phyloP scores from a whole-genome alignment of 2,888 invertebrate species.

The Cephus pulcher region DNA sequence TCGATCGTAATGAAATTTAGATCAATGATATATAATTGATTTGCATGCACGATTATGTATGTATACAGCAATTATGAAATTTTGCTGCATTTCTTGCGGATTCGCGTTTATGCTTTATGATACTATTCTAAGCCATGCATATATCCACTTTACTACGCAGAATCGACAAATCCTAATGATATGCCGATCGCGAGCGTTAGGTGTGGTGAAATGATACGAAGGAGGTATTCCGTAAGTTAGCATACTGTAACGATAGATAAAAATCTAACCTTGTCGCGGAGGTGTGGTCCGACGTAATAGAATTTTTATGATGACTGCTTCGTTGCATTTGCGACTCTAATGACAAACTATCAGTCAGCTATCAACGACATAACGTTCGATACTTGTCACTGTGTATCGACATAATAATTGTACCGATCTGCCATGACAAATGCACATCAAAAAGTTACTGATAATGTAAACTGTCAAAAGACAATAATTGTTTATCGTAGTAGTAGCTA shows the following conservation, averaged over 20 bases:
- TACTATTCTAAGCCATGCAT: background rate
- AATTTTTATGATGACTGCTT: slow-evolving; percentile 35
- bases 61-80: background rate
- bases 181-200: slow-evolving; percentile 1
- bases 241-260: slow-evolving; percentile 38
- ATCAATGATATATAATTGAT: background rate
- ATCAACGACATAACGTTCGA: slow-evolving; percentile 15
- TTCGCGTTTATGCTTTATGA: background rate
- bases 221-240: slow-evolving; percentile 8
- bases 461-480: background rate
- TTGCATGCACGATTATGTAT: background rate
- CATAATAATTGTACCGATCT: background rate
- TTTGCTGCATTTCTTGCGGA: background rate
- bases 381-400: background rate
- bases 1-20: background rate
- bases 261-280: slow-evolving; percentile 54
- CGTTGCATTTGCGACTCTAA: slow-evolving; percentile 29
- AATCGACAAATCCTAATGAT: background rate
- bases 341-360: slow-evolving; percentile 48
- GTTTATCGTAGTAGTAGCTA: no score
- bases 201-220: slow-evolving; percentile 9
- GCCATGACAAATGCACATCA: background rate
- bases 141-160: background rate
- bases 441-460: background rate
- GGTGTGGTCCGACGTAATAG: slow-evolving; percentile 47